Evolutionary conservation across 53 echinoderm and acorn worm species (phyloP).

Genomic region (Crossaster papposus): DNA sequence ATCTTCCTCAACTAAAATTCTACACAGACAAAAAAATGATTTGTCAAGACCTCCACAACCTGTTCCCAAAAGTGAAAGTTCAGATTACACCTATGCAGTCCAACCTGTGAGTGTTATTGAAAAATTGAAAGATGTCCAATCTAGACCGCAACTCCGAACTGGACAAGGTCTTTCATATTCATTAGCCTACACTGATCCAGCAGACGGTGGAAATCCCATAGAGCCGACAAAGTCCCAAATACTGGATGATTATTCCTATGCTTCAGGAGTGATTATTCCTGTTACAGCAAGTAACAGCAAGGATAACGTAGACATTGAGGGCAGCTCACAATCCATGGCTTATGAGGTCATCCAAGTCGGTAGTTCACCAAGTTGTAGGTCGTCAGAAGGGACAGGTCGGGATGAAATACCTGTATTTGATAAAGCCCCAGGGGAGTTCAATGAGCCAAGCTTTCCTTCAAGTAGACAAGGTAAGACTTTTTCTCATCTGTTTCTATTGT

Average conservation of each 20-base stretch:
- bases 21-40: slow-evolving; percentile 3
- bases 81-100: slow-evolving; percentile 34
- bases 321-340: background rate
- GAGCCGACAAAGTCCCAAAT: background rate
- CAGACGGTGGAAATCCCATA: slow-evolving; percentile 1
- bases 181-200: background rate
- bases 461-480: background rate
- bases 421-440: background rate
- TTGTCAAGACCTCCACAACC: slow-evolving; percentile 13
- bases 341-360: slow-evolving; percentile 45
- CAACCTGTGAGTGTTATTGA: slow-evolving; percentile 33
- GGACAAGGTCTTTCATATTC: slow-evolving; percentile 24
- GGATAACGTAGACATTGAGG: background rate
- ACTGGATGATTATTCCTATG: slow-evolving; percentile 33
- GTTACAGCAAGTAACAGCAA: slow-evolving; percentile 3
- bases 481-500: background rate
- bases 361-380: background rate
- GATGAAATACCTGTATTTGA: slow-evolving; percentile 44
- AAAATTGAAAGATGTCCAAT: slow-evolving; percentile 41
- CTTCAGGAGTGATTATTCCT: slow-evolving; percentile 35
- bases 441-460: background rate
- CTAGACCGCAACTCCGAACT: slow-evolving; percentile 26
- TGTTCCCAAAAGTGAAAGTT: background rate
- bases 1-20: background rate
- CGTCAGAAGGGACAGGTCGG: slow-evolving; percentile 8